Evolutionary conservation across 2,888 invertebrate species (phyloP).

Genomic region (Pimpla rufipes): DNA sequence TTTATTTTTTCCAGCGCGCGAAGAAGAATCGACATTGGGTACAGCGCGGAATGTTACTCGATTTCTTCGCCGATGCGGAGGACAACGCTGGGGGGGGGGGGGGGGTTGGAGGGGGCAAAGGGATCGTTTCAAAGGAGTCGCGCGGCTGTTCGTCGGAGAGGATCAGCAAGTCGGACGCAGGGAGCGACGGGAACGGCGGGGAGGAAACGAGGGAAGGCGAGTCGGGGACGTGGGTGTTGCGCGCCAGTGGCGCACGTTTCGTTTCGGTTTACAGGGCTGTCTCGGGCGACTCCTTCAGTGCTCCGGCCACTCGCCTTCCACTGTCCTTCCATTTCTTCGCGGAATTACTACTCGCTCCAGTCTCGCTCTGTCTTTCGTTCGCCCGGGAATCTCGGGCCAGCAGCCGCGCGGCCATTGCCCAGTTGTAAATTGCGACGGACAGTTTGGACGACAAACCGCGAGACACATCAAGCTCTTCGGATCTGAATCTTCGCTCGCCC

Average conservation of each 20-base stretch:
- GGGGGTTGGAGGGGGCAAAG: background rate
- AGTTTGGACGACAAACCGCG: background rate
- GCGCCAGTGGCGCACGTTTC: conserved; percentile 59
- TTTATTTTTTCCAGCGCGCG: conserved; percentile 50
- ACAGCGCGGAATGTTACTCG: conserved; percentile 42
- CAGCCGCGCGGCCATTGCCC: background rate
- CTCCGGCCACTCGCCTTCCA: conserved; percentile 37
- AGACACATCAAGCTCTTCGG: background rate
- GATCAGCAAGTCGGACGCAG: conserved; percentile 16
- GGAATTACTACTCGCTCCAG: conserved; percentile 25
- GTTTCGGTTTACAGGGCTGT: conserved; percentile 47
- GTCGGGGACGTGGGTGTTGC: conserved; percentile 43
- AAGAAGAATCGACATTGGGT: conserved; percentile 50
- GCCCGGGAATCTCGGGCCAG: background rate
- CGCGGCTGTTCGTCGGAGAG: background rate
- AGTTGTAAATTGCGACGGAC: conserved; percentile 25
- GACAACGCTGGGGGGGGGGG: too few species aligned
- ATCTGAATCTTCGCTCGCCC: too few species aligned
- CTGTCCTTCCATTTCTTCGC: conserved; percentile 15
- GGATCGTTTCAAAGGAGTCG: conserved; percentile 26
- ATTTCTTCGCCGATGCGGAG: conserved; percentile 27
- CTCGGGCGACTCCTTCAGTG: conserved; percentile 36
- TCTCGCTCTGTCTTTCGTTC: conserved; percentile 6
- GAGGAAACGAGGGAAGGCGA: conserved; percentile 30
- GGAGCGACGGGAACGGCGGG: conserved; percentile 19